These are phyloP conservation scores for Cnemophilus loriae DNA, from an alignment of 2,113 vertebrate species.

Conservation along the genomic window DNA sequence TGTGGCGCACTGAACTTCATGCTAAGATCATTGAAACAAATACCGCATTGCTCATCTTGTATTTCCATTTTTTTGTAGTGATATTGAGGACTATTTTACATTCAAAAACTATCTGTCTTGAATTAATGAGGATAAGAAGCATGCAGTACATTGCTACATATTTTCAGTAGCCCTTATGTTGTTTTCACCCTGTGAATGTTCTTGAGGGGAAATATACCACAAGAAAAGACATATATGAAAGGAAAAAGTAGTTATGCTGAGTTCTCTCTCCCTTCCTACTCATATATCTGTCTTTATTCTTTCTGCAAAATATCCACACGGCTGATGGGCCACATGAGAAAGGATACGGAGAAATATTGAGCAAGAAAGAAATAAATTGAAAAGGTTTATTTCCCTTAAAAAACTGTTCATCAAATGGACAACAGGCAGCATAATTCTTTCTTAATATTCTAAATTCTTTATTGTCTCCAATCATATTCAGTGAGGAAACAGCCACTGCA, in stretches of 20 bases:
- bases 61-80: neutral
- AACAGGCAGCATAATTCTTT: neutral
- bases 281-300: neutral
- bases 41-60: neutral
- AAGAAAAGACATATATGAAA: neutral
- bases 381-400: neutral
- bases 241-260: neutral
- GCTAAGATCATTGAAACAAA: neutral
- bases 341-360: neutral
- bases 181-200: constrained; percentile 22
- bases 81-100: constrained; percentile 3
- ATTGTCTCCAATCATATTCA: neutral
- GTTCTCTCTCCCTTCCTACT: neutral
- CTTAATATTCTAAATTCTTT: neutral
- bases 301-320: neutral
- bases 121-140: constrained; percentile 23
- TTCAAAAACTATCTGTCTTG: constrained; percentile 2
- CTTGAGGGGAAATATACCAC: constrained; percentile 1
- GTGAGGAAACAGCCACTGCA: neutral
- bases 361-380: neutral
- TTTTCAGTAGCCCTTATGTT: constrained; percentile 39
- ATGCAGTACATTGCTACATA: neutral
- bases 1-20: neutral
- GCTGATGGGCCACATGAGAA: neutral
- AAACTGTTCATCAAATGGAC: neutral